These are phyloP conservation scores for Zaprionus tsacasi DNA, from an alignment of 1,140 invertebrate species.

Conservation along the genomic window DNA sequence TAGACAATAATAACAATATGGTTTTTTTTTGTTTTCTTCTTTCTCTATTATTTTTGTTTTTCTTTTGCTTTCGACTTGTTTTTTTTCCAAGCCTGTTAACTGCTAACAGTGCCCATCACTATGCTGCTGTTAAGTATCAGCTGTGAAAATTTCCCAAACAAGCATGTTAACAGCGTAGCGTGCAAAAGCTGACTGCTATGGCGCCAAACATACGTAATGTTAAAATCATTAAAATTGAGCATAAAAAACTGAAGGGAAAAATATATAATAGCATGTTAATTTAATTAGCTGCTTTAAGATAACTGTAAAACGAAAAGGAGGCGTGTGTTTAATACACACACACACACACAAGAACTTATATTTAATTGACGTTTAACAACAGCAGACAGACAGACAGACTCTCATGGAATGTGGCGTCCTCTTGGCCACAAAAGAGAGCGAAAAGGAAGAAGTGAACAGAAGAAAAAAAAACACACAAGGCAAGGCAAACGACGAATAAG, in stretches of 20 bases:
- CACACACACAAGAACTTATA: not conserved
- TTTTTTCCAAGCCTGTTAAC: constrained; percentile 51
- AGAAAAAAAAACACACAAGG: no score
- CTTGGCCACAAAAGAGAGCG: not conserved
- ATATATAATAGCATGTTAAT: constrained; percentile 16
- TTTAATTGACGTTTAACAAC: constrained; percentile 6
- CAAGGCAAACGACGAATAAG: not conserved
- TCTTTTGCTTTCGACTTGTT: constrained; percentile 43
- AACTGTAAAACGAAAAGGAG: not conserved
- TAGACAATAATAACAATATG: constrained; percentile 36
- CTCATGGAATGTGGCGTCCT: constrained; percentile 9
- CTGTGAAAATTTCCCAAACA: constrained; percentile 54
- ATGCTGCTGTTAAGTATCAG: constrained; percentile 41
- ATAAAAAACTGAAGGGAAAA: not conserved
- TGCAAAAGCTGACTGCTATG: constrained; percentile 42
- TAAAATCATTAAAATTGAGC: not conserved
- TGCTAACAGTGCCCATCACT: constrained; percentile 46
- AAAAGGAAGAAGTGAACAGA: not conserved
- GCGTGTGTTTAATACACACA: not conserved
- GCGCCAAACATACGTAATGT: constrained; percentile 13
- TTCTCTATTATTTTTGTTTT: constrained; percentile 24
- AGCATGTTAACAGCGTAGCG: constrained; percentile 20
- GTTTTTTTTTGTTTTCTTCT: constrained; percentile 1
- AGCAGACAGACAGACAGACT: not conserved
- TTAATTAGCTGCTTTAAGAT: constrained; percentile 26